Base-by-base conservation (phyloP, 2,113 vertebrate genomes). In the Ochotona curzoniae region DNA sequence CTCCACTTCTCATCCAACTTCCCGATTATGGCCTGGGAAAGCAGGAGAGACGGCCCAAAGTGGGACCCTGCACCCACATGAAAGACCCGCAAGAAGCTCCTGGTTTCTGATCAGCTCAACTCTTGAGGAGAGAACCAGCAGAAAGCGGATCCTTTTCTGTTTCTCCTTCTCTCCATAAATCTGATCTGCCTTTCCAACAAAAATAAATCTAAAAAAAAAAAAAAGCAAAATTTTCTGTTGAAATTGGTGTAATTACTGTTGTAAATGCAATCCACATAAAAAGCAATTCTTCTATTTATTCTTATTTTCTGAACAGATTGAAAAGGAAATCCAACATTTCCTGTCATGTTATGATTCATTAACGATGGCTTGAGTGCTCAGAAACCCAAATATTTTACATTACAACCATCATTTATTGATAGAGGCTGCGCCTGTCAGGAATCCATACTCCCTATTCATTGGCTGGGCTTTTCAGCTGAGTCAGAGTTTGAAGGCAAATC, bases 261-360 rank as follows among this genome's bases (percentile, higher is more conserved):
- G 26, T 73, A 93, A 88, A 89, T 82, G 75, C 64, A 71, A 89
- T 57, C 5, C 30, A 88, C 10, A 70, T 63, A 70, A 94, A 81
- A 91, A 38, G 15, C 69, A 88, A 49, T 87, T 67, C 25, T 83
- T 92, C 0, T 57, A n/a, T 70, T 66, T 21, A 28, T 54, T 75
- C 7, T 64, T 32, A 79, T 32, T 88, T 81, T 51, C 64, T 8
- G 21, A 91, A 93, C 0, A 54, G 61, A 76, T 81, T 61, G 35
- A 91, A 94, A 28, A 47, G 71, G 64, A 89, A 63, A 61, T 2
- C 21, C 30, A 70, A 74, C 12, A 9, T 44, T 66, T 71, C 28
- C 49, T 12, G 25, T 26, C 81, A 75, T 47, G 30, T 64, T 86
- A 70, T 38, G 15, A 81, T 57, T 92, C 47, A 84, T 38, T 25